Evolutionary conservation across 1,140 invertebrate genomes (phyloP).

Genomic region (Orussus abietinus): DNA sequence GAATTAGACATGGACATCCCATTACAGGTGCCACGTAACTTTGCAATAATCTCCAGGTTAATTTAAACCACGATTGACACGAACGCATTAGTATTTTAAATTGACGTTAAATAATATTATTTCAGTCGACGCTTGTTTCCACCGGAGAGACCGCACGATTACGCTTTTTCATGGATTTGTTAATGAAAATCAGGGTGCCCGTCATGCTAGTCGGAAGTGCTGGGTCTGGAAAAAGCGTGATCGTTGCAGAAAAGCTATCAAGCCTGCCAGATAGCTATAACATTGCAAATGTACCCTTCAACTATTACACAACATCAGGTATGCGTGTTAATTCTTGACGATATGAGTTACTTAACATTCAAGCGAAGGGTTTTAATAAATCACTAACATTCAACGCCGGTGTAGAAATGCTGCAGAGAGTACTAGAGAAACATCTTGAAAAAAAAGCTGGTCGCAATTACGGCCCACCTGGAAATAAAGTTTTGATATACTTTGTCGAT

Average conservation of each 20-base stretch:
- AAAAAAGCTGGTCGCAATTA: constrained; percentile 93
- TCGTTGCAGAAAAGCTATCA: constrained; percentile 79
- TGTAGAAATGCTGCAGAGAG: constrained; percentile 85
- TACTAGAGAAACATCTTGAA: constrained; percentile 89
- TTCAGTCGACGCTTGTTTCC: constrained; percentile 74
- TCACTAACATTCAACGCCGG: no score
- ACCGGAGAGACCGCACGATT: constrained; percentile 87
- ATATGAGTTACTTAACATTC: no score
- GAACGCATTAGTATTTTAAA: constrained; percentile 5
- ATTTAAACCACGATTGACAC: constrained; percentile 12
- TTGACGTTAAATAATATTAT: constrained; percentile 12
- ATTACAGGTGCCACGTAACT: constrained; percentile 76
- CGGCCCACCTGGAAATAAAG: constrained; percentile 86
- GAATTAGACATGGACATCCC: constrained; percentile 83
- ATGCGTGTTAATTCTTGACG: no score
- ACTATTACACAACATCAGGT: constrained; percentile 94
- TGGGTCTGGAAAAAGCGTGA: constrained; percentile 83
- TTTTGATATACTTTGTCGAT: constrained; percentile 92
- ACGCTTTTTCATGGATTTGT: constrained; percentile 84
- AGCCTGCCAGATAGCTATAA: constrained; percentile 72
- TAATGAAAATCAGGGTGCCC: constrained; percentile 76
- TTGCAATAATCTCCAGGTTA: no score
- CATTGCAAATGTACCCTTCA: constrained; percentile 87
- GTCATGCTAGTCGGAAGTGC: constrained; percentile 88
- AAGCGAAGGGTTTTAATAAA: no score